Base-by-base conservation (phyloP, 1,140 invertebrate species). In the Steinernema khuongi region DNA sequence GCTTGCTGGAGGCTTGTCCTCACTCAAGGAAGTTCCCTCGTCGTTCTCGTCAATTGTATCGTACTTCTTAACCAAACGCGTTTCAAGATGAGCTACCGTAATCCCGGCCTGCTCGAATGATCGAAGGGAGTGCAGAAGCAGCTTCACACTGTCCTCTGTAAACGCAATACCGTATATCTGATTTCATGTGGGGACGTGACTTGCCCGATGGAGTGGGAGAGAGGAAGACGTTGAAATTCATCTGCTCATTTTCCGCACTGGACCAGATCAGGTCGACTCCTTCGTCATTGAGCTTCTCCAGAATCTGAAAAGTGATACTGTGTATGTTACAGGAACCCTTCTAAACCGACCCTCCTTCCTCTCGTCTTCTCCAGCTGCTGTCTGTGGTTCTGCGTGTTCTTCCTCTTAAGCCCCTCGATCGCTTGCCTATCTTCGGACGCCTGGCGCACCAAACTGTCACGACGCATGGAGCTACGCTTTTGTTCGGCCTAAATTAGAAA, bases 201-300 rank as follows among this genome's bases (percentile, higher is more conserved):
- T 73, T 78, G 7, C 19, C 71, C 7, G 2, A 68, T 74, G 75
- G 72, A 29, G 1, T 79, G 26, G 22, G 67, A 4, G 71, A 70
- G 0, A 44, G 36, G 71, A 74, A 74, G 26, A 33, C 43, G 7
- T 41, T 68, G 41, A 71, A 71, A 18, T 50, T 69, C n/a, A 72
- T 79, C 14, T 67, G 4, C 14, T 36, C 41, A n/a, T 73, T 36
- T 33, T 79, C 77, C 1, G 36, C 32, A 14, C 67, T 74, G 17
- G 80, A n/a, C 33, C 74, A 80, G 11, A 82, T 79, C 30, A 82
- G 44, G 60, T 81, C 75, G 19, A 82, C 70, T 17, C 81, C 75
- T 43, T 82, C 80, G 41, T 83, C 81, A 68, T 82, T 82, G 2
- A 82, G 69, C 31, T 73, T 71, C 68, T 83, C 43, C 7, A 82